Conservation (phyloP, 1,140 invertebrate species). For the Pogonomyrmex barbatus region DNA sequence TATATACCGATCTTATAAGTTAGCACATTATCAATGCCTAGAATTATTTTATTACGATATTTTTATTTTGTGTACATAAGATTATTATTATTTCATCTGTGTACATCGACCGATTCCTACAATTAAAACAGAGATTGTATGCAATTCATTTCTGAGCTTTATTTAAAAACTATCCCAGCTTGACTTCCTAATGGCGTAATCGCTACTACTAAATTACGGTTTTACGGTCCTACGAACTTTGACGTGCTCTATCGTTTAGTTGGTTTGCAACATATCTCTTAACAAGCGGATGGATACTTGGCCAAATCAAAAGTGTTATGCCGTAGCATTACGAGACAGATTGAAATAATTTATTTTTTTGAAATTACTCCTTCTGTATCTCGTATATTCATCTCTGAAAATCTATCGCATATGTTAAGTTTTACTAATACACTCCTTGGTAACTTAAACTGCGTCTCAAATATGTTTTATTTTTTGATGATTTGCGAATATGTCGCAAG, state of each 20-base stretch:
- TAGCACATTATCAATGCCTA: conserved; percentile 72
- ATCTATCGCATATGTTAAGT: conserved; percentile 12
- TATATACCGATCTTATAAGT: conserved; percentile 70
- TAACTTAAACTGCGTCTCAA: conserved; percentile 10
- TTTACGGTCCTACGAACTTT: conserved; percentile 51
- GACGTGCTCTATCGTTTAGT: conserved; percentile 28
- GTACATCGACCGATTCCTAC: conserved; percentile 81
- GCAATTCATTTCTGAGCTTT: conserved; percentile 84
- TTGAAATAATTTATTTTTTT: neutral
- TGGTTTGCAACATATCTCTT: conserved; percentile 37
- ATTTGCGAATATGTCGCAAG: neutral
- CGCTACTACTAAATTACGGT: conserved; percentile 69
- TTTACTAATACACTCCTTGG: conserved; percentile 39
- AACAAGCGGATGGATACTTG: conserved; percentile 25
- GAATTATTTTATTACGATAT: conserved; percentile 75
- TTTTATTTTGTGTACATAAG: conserved; percentile 83
- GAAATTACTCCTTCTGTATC: neutral
- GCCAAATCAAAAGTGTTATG: neutral
- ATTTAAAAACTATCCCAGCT: conserved; percentile 81
- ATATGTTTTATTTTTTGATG: neutral
- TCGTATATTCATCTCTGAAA: neutral
- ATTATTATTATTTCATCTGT: conserved; percentile 85
- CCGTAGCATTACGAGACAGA: neutral
- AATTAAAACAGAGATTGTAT: conserved; percentile 82
- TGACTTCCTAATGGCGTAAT: conserved; percentile 75